Percentiles rank a stretch among this genome's conserved stretches.
phyloP scores from a whole-genome alignment of 2,113 vertebrate species.

The Peromyscus leucopus region DNA sequence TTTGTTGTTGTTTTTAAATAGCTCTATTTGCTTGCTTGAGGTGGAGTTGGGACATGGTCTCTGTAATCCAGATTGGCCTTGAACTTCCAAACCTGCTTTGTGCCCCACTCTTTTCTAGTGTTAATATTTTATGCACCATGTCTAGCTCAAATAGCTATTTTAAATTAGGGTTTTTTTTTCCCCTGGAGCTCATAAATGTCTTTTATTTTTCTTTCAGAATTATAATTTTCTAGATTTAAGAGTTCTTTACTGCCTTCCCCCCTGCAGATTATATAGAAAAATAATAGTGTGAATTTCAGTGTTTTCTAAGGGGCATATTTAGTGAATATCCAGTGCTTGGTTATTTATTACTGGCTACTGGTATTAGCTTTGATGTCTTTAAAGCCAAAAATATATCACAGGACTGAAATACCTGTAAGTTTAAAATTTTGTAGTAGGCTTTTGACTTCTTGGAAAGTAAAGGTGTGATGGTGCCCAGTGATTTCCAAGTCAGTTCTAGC shows the following conservation, averaged over 20 bases:
- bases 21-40: background rate
- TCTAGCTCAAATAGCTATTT: background rate
- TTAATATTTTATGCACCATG: background rate
- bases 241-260: background rate
- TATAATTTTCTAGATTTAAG: conserved; percentile 27
- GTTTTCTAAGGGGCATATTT: background rate
- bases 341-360: conserved; percentile 29
- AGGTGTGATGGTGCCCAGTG: background rate
- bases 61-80: background rate
- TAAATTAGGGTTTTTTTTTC: background rate
- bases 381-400: conserved; percentile 3
- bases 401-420: conserved; percentile 10
- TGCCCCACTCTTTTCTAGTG: background rate
- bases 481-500: background rate
- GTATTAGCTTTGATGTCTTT: conserved; percentile 3
- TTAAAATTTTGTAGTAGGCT: background rate
- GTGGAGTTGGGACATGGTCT: background rate
- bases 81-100: background rate
- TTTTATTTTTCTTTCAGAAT: conserved; percentile 57
- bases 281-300: background rate
- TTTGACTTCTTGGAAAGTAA: background rate
- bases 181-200: background rate
- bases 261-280: background rate
- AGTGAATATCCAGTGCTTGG: background rate
- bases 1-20: conserved; percentile 6